A percentile compares a stretch with the other conserved stretches of the same genome.
phyloP scores from a whole-genome alignment of 1,140 invertebrate genomes.

The Triops cancriformis region DNA sequence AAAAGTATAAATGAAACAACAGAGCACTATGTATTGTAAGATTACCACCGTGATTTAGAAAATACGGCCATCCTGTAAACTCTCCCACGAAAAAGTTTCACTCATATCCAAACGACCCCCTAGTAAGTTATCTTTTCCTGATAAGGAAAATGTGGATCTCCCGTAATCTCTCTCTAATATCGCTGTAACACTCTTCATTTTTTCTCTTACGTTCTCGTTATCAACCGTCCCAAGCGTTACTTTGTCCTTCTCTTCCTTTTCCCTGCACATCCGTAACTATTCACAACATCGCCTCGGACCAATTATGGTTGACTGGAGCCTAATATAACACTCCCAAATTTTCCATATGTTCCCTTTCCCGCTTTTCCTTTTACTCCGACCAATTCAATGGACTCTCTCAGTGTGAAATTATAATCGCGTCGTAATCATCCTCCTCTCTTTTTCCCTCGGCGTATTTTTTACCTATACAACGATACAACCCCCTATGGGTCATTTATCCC shows the following conservation, averaged over 20 bases:
- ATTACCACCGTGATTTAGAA: no score
- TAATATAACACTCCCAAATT: not conserved
- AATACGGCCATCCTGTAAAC: no score
- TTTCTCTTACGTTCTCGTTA: not conserved
- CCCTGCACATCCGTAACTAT: not conserved
- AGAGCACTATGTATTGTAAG: no score
- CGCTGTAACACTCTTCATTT: not conserved
- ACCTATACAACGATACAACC: not conserved
- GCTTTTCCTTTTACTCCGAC: not conserved
- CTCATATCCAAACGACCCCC: no score
- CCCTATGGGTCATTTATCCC: not conserved
- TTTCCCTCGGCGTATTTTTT: not conserved
- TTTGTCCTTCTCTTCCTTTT: not conserved
- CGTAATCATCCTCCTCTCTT: not conserved
- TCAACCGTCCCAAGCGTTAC: not conserved
- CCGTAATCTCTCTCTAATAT: not conserved
- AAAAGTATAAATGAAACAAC: no score
- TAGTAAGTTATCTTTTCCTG: no score
- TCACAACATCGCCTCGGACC: not conserved
- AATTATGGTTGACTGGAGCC: not conserved
- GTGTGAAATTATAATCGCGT: slow-evolving; percentile 12
- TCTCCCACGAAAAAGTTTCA: no score
- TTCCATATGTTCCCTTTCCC: not conserved
- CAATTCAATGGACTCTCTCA: not conserved
- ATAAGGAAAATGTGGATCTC: no score